These are phyloP conservation scores for Hylaeus anthracinus DNA, from an alignment of 1,140 invertebrate species.

Conservation along the genomic window DNA sequence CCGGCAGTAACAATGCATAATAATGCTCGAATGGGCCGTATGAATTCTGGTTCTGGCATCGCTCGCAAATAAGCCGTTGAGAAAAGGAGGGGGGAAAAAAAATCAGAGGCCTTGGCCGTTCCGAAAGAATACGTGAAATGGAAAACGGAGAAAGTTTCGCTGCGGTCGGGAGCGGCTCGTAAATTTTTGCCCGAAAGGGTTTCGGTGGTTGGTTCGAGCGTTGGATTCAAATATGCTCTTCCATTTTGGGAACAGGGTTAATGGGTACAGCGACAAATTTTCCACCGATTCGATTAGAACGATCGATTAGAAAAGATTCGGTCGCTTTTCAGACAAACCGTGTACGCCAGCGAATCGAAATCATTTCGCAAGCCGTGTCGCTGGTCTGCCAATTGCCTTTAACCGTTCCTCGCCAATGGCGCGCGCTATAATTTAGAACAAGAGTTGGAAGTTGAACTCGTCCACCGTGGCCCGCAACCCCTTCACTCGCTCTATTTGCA, in stretches of 20 bases:
- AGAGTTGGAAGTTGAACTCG: conserved; percentile 11
- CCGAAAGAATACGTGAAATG: conserved; percentile 27
- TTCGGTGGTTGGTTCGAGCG: background rate
- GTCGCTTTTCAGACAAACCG: too few species aligned
- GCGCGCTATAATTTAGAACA: conserved; percentile 17
- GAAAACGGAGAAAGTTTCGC: conserved; percentile 37
- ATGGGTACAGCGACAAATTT: too few species aligned
- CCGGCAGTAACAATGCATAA: conserved; percentile 47
- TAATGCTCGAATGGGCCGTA: conserved; percentile 37
- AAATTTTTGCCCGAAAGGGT: conserved; percentile 19
- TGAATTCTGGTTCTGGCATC: conserved; percentile 42
- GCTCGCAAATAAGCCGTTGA: conserved; percentile 23
- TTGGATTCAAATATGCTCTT: too few species aligned
- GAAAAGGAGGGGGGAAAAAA: background rate
- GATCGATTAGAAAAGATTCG: too few species aligned
- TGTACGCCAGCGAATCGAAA: background rate
- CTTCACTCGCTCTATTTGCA: conserved; percentile 24
- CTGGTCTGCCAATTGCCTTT: background rate
- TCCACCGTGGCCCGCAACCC: conserved; percentile 7
- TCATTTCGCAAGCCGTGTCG: conserved; percentile 4
- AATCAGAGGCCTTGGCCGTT: background rate
- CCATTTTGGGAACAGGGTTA: too few species aligned
- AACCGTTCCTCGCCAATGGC: background rate
- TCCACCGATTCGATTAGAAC: too few species aligned
- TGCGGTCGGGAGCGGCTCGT: background rate